Base-by-base conservation (phyloP, 64 coral and sea anemone species). In the Dendrophyllia cribrosa region DNA sequence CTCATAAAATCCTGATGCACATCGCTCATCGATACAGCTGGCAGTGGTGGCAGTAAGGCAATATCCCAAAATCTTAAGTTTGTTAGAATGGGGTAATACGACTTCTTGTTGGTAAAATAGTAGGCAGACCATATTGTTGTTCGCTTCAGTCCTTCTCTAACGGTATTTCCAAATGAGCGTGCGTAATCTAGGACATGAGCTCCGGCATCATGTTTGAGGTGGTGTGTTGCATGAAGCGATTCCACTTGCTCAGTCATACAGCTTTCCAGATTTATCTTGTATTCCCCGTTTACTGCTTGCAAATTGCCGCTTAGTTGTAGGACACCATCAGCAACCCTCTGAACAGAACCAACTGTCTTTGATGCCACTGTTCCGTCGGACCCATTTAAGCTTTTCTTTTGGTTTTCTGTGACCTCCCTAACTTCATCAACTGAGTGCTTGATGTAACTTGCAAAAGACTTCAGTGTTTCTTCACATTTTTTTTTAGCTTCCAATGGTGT, bases 301-400 rank as follows among this genome's bases (percentile, higher is more conserved):
- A 92, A 1, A 61, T 77, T 92, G 16, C 4, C 20, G 71, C 72
- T 48, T 12, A 93, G 34, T 6, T 93, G 53, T 62, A 67, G 73
- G 51, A 93, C 91, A 25, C 91, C 83, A 87, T 93, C 83, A 79
- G 84, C 72, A 88, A 93, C 52, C 84, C 87, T 93, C n/a, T 87
- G 91, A 26, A 93, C 91, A 88, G 74, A 88, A 4, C 17, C 50
- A 16, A 20, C 24, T 80, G 91, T 93, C 74, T 93, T 93, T 47
- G 84, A 87, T 69, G 91, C 82, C 60, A 88, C 84, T 47, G 91
- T 79, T 93, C 83, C 91, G 43, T 93, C 84, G 0, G 84, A 83
- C 17, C 81, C 90, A 92, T 92, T 87, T 21, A 58, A 49, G n/a
- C n/a, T 92, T 34, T 92, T 92, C 82, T 91, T 92, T 76, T 7